Evolutionary conservation across 2,888 invertebrate species (phyloP), one percentile per base, ranked within the genome.

Genomic region (Arctia plantaginis): DNA sequence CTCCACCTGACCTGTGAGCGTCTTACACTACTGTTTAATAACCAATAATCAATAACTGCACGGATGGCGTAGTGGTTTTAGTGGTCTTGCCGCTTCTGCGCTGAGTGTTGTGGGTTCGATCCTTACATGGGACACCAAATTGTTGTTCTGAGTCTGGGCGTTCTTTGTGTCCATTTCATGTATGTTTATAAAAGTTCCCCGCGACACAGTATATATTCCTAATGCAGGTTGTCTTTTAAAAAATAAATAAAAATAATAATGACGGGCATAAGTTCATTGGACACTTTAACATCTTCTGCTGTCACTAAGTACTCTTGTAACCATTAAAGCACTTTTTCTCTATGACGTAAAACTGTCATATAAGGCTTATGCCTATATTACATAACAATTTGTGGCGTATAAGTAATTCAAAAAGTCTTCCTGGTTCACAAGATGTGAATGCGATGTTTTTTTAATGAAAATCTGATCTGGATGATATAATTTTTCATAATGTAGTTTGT

Each of bases 371-470:
- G 81, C 79, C 68, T 71, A 66, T 71, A 79, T 84, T 82, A 83
- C 82, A 80, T 86, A 85, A 86, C 86, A 86, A 86, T 83, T 18
- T 74, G 70, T 71, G 55, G 69, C 80, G 80, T 80, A 80, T 77
- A 75, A 82, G 76, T 78, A 74, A 69, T 73, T 80, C 66, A 72
- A 72, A 69, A 66, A 75, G 39, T 65, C 73, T 82, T 83, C 85
- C 83, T 83, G 67, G 67, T 74, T 74, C 67, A 71, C n/a, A 35
- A 30, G 18, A 41, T 62, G 67, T 59, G 33, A 66, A 70, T 65
- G 23, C 23, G n/a, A 27, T 62, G 15, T 10, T 59, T 74, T 69
- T 66, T 70, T 33, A 66, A 59, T 12, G 13, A 30, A 47, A 59
- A 23, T 7, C 1, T 55, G 66, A 59, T 72, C 33, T n/a, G 59